A percentile compares a stretch with the other conserved stretches of the same genome.
phyloP scores from a whole-genome alignment of 2,888 invertebrate genomes.

The Eueremaeus valkanovi region DNA sequence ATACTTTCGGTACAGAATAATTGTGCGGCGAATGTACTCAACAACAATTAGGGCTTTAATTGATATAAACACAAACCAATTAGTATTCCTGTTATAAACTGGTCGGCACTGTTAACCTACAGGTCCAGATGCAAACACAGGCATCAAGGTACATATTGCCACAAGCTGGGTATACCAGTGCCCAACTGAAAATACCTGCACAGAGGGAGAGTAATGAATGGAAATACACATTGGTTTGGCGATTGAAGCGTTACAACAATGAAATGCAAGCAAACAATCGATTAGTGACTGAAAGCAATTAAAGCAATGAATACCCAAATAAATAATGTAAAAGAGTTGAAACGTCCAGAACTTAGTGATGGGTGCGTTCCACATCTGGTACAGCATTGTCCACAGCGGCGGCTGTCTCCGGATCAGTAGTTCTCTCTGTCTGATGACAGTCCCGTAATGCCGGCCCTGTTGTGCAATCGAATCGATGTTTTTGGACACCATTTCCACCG shows the following conservation, averaged over 20 bases:
- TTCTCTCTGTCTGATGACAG: slow-evolving; percentile 39
- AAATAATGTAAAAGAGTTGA: slow-evolving; percentile 50
- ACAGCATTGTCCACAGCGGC: slow-evolving; percentile 49
- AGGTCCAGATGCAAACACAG: slow-evolving; percentile 50
- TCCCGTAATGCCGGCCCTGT: slow-evolving; percentile 1
- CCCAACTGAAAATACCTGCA: slow-evolving; percentile 48
- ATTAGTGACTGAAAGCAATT: no score
- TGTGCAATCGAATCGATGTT: neutral
- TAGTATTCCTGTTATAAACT: no score
- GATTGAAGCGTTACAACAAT: no score
- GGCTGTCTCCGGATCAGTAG: slow-evolving; percentile 46
- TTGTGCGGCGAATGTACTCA: slow-evolving; percentile 41
- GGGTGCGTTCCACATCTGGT: slow-evolving; percentile 53
- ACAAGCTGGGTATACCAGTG: slow-evolving; percentile 52
- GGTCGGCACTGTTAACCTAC: slow-evolving; percentile 42
- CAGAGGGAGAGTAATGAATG: no score
- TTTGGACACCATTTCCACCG: neutral
- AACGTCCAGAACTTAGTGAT: slow-evolving; percentile 54
- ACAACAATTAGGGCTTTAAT: slow-evolving; percentile 42
- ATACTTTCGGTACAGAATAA: slow-evolving; percentile 47
- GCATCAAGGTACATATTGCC: slow-evolving; percentile 51
- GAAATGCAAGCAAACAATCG: no score
- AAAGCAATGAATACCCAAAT: slow-evolving; percentile 44
- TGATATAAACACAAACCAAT: no score
- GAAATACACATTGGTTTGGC: no score